These are phyloP conservation scores for Formica aserva DNA, from an alignment of 2,888 invertebrate genomes.

Conservation along the genomic window DNA sequence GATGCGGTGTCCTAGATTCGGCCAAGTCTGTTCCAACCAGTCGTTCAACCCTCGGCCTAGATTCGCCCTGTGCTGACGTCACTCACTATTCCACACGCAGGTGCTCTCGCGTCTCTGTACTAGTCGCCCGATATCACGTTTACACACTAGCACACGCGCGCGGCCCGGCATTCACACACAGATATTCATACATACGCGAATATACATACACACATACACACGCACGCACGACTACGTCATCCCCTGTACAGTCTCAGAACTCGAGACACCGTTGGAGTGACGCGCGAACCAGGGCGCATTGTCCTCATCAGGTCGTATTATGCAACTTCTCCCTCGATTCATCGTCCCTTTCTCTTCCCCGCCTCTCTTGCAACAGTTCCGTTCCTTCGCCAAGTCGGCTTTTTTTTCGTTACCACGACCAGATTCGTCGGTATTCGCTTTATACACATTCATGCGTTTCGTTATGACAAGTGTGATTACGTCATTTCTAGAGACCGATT, in stretches of 20 bases:
- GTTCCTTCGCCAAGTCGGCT: conserved; percentile 30
- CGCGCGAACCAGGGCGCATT: conserved; percentile 64
- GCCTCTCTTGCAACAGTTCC: not conserved
- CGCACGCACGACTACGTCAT: conserved; percentile 11
- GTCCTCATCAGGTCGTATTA: conserved; percentile 67
- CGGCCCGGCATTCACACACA: conserved; percentile 46
- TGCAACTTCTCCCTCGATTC: conserved; percentile 64
- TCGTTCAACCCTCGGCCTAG: conserved; percentile 85
- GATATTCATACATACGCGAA: not conserved
- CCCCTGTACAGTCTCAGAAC: conserved; percentile 40
- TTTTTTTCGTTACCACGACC: conserved; percentile 30
- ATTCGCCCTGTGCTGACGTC: conserved; percentile 81
- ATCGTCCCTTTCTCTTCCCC: conserved; percentile 19
- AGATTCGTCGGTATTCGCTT: conserved; percentile 29
- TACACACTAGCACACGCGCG: conserved; percentile 19
- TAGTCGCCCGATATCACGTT: conserved; percentile 48
- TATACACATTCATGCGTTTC: conserved; percentile 29
- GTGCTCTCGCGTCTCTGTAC: conserved; percentile 32
- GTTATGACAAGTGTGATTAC: conserved; percentile 15
- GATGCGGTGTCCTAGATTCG: conserved; percentile 80
- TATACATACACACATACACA: not conserved
- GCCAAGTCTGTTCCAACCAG: conserved; percentile 81
- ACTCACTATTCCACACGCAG: conserved; percentile 73
- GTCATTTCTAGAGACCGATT: conserved; percentile 14
- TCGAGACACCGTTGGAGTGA: conserved; percentile 45